Percentiles rank a stretch among this genome's conserved stretches.
Evolutionary conservation across 2,113 vertebrate genomes (phyloP).

Genomic region (Hippocampus zosterae): DNA sequence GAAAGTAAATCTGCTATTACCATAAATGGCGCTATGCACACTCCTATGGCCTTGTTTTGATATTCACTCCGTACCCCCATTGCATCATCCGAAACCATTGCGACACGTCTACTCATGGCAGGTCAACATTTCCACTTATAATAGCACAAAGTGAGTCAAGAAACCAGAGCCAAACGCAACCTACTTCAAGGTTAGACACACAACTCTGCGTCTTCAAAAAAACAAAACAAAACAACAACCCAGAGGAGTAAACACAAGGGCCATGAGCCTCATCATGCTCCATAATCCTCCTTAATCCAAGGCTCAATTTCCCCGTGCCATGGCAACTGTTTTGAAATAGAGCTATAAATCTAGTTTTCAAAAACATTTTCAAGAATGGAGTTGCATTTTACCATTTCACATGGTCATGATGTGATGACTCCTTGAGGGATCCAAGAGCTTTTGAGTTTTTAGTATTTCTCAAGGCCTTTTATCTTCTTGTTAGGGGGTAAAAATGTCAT

Average conservation of each 20-base stretch:
- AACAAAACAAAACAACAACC: conserved; percentile 13
- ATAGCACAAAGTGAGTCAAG: conserved; percentile 16
- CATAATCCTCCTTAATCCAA: conserved; percentile 41
- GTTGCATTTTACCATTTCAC: conserved; percentile 22
- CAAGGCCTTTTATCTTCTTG: conserved; percentile 32
- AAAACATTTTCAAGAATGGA: conserved; percentile 33
- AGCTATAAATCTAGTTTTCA: conserved; percentile 30
- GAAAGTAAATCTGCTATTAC: not conserved
- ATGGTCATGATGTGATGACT: conserved; percentile 14
- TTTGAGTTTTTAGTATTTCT: not conserved
- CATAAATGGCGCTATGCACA: conserved; percentile 3
- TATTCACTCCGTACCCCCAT: not conserved
- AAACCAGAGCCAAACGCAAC: conserved; percentile 11
- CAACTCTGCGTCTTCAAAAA: conserved; percentile 21
- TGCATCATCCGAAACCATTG: conserved; percentile 18
- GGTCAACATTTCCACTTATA: conserved; percentile 17
- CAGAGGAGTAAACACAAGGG: conserved; percentile 30
- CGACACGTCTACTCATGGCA: conserved; percentile 20
- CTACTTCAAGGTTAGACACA: conserved; percentile 35
- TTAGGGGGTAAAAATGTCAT: conserved; percentile 11
- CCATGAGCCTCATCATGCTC: conserved; percentile 47
- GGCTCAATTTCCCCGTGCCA: conserved; percentile 35
- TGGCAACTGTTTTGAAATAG: conserved; percentile 50
- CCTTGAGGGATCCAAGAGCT: conserved; percentile 10
- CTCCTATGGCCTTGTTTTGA: not conserved